These are phyloP conservation scores for Ptychochromis oligacanthus DNA, from an alignment of 2,113 vertebrate genomes.

Conservation along the genomic window DNA sequence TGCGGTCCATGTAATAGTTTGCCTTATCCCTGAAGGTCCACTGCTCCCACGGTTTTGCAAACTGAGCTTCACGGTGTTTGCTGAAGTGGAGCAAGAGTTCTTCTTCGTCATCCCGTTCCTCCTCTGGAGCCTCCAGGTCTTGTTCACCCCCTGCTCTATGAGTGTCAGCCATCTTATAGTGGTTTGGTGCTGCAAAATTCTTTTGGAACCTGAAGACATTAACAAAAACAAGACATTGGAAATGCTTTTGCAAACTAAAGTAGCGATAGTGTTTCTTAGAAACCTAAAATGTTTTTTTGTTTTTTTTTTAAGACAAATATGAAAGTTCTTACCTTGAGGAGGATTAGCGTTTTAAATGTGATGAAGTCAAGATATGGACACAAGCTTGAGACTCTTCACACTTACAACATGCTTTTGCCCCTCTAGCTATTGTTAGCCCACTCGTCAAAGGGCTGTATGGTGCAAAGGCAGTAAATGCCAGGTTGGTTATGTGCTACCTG, in stretches of 20 bases:
- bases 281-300: background rate
- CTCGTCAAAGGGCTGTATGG: background rate
- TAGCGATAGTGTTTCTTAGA: background rate
- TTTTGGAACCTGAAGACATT: background rate
- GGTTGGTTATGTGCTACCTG: slow-evolving; percentile 36
- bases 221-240: background rate
- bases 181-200: background rate
- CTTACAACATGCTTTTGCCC: slow-evolving; percentile 5
- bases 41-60: slow-evolving; percentile 71
- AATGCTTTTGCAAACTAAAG: background rate
- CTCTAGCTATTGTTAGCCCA: background rate
- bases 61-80: slow-evolving; percentile 55
- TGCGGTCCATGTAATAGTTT: slow-evolving; percentile 70
- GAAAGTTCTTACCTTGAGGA: slow-evolving; percentile 46
- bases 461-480: slow-evolving; percentile 14
- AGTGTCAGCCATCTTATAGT: slow-evolving; percentile 62
- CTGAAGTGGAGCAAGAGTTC: slow-evolving; percentile 62
- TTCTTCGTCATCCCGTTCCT: slow-evolving; percentile 53
- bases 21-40: slow-evolving; percentile 77
- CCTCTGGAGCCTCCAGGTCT: slow-evolving; percentile 58
- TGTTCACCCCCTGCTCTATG: slow-evolving; percentile 33
- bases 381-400: background rate
- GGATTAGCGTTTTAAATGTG: background rate
- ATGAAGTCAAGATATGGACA: background rate
- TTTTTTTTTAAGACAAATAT: background rate